Base-by-base conservation (phyloP, 2,113 vertebrate species). In the Pipa parva region DNA sequence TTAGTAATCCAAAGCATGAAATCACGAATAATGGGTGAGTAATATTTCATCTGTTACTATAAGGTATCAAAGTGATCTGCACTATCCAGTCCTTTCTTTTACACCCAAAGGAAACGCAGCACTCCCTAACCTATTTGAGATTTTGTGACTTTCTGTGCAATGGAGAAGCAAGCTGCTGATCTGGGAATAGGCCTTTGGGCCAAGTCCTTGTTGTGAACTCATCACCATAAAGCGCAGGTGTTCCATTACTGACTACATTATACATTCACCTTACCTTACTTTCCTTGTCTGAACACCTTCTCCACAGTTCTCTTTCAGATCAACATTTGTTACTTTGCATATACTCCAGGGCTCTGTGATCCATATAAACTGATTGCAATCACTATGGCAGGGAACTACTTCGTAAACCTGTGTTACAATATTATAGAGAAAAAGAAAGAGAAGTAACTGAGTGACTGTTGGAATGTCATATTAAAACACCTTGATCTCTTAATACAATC, bases 281-380 rank as follows among this genome's bases (percentile, higher is more conserved):
- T 95, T 97, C 18, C 95, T 86, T 15, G 95, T 99, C 63, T 98
- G 95, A 36, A 97, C 92, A 0, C 95, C 97, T 73, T 96, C 93
- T 24, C 97, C 95, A 18, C 97, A 99, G 83, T 97, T 98, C 70
- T 97, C 92, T 42, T 90, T 90, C 24, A 91, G 82, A 67, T 98
- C 90, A 72, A 97, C 90, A 1, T 90, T 94, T 71, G 93, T 97
- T 78, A 98, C 93, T 76, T 97, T 99, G 90, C 95, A 98, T 36
- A 94, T 68, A 0, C 95, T 97, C 97, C 97, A 99, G 0, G 95
- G 94, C 63, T 99, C 97, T 1, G 93, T 88, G 71, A 97, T 83
- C 91, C 97, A 98, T 2, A 95, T 72, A 0, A 98, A 97, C 79
- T 99, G 95, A 65, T 76, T 91, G 74, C 97, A 99, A 84, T 98